Base-by-base conservation (phyloP, 2,113 vertebrate genomes). In the Toxostoma redivivum region DNA sequence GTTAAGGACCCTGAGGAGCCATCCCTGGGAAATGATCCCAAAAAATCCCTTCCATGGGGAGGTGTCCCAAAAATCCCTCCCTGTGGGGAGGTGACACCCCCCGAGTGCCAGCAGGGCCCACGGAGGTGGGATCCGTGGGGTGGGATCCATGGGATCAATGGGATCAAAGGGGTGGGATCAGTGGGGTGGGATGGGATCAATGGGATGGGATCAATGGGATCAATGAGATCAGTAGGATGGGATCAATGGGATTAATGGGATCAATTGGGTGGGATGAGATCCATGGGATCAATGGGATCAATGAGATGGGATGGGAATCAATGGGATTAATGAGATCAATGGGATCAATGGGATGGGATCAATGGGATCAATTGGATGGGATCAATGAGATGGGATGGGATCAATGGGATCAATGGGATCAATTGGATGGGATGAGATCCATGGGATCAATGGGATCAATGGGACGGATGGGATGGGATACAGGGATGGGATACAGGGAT, bases 401-500 rank as follows among this genome's bases (percentile, higher is more conserved):
- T 31, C 38, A 2, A 31, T 38, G 21, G 42, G 64, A 17, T 15
- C 20, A 10, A 18, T 16, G 30, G 19, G 27, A 69, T 40, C 24
- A 5, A 35, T 24, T 31, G 15, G 18, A 65, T 16, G 45, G n/a
- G 8, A 21, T 64, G 28, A 38, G 40, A 24, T 62, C 6, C 42
- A 42, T 48, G 47, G 47, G 23, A 25, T 48, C n/a, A n/a, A n/a
- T n/a, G 23, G 47, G 47, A 14, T 45, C 44, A n/a, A n/a, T n/a
- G n/a, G n/a, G n/a, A n/a, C 6, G 40, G 2, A 44, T 53, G 51
- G 70, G 17, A 42, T 71, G 35, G 53, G 19, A 20, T 38, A n/a
- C n/a, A n/a, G 30, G 53, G 80, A 14, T 0, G 0, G 51, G 45
- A n/a, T n/a, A n/a, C n/a, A n/a, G n/a, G n/a, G n/a, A 47, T 11